Evolutionary conservation across 2,888 invertebrate genomes (phyloP), one percentile per base, ranked within the genome.

Genomic region (Perithous albicinctus): DNA sequence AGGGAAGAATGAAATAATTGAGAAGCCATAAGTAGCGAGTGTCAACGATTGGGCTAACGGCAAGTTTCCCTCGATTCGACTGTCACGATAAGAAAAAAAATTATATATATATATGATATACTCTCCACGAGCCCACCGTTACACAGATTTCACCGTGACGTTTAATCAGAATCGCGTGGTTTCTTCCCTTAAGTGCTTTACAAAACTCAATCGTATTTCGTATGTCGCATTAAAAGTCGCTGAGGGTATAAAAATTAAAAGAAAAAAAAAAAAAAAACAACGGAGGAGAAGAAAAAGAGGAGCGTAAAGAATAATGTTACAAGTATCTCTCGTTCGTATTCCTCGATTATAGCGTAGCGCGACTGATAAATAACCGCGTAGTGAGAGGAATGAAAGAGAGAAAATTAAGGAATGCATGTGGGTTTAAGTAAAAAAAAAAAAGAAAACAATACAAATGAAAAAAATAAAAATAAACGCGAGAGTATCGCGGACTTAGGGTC

Each of bases 111-210:
- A 35, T 48, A 6, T 61, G 46, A 20, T 15, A 5, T 3, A 23
- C 38, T 7, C 69, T 54, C 59, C 26, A 26, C 29, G 18, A 20
- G 10, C 10, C 48, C 43, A 54, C 61, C 75, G 64, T 51, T n/a
- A 20, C 69, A 82, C 69, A 35, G 43, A n/a, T 78, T 75, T 85
- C 84, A n/a, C 88, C 86, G 84, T 85, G 77, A 87, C 80, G 84
- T 84, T 86, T 86, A 82, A 87, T 89, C 87, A 86, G 86, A 87
- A 87, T 89, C 86, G 88, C 88, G 88, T 88, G 87, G 86, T 91
- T 89, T 89, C 89, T 90, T 90, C 91, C 91, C 90, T 90, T 87
- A 91, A 92, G 91, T 92, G 92, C 91, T 92, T 91, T 92, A 90
- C 41, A 61, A 56, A 89, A 89, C 82, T 88, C 85, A 84, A 87